A percentile compares a stretch with the other conserved stretches of the same genome.
These are phyloP conservation scores for Sphaerophoria taeniata DNA, from an alignment of 2,888 invertebrate species.

Conservation along the genomic window DNA sequence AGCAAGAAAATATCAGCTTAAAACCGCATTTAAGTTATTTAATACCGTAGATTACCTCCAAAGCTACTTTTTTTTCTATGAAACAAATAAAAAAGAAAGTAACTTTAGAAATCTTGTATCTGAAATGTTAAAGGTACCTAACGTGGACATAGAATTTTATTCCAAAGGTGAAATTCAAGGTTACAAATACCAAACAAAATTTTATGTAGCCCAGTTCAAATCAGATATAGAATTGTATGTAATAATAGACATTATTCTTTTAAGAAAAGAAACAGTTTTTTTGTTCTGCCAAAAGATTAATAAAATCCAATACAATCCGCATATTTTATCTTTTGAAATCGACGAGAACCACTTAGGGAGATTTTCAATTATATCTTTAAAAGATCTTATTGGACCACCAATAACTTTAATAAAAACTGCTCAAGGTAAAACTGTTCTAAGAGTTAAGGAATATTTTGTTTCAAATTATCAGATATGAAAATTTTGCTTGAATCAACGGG, in stretches of 20 bases:
- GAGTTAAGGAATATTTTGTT: conserved; percentile 42
- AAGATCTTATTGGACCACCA: conserved; percentile 33
- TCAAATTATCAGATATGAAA: conserved; percentile 2
- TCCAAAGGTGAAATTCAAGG: conserved; percentile 38
- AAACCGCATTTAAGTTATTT: conserved; percentile 65
- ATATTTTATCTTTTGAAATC: conserved; percentile 34
- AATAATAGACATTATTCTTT: conserved; percentile 37
- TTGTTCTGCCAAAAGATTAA: conserved; percentile 35
- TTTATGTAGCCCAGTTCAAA: conserved; percentile 51
- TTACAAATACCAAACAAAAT: conserved; percentile 42
- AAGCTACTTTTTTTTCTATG: conserved; percentile 7
- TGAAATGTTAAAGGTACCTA: not conserved
- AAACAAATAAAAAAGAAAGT: conserved; percentile 49
- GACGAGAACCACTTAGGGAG: conserved; percentile 21
- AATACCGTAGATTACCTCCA: conserved; percentile 15
- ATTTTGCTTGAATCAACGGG: not conserved
- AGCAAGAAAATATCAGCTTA: conserved; percentile 57
- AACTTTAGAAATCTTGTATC: conserved; percentile 53
- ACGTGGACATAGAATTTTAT: conserved; percentile 45
- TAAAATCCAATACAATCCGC: conserved; percentile 17
- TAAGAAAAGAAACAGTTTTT: conserved; percentile 33
- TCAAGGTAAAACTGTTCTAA: conserved; percentile 24
- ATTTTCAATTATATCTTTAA: conserved; percentile 26
- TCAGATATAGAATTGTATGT: conserved; percentile 49
- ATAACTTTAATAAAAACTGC: conserved; percentile 43